A percentile compares a stretch with the other conserved stretches of the same genome.
Conservation (phyloP, 2,888 invertebrate genomes). For the Dryocosmus kuriphilus region DNA sequence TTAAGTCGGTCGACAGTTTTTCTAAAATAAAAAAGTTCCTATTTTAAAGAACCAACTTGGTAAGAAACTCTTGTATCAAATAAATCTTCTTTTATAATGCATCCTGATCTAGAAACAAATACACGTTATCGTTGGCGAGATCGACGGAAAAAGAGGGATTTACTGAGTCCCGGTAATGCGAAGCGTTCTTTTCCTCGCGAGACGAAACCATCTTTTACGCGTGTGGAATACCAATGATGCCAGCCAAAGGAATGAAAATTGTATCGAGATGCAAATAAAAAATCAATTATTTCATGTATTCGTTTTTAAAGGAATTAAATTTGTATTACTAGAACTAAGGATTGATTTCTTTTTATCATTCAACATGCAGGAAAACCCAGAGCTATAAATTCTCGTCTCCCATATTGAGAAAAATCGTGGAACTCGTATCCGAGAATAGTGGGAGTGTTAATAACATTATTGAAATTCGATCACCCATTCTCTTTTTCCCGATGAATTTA, state of each 20-base stretch:
- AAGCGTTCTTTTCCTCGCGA: constrained; percentile 48
- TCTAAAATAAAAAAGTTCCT: constrained; percentile 29
- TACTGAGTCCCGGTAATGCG: constrained; percentile 45
- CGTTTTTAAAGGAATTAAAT: background rate
- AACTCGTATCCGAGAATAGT: constrained; percentile 25
- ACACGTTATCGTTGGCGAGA: constrained; percentile 31
- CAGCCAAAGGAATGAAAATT: constrained; percentile 45
- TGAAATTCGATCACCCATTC: constrained; percentile 40
- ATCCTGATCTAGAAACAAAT: constrained; percentile 34
- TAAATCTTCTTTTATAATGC: constrained; percentile 22
- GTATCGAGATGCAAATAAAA: constrained; percentile 20
- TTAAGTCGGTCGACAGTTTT: constrained; percentile 37
- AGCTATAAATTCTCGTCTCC: constrained; percentile 20
- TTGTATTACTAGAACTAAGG: background rate
- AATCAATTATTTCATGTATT: background rate
- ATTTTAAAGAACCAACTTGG: background rate
- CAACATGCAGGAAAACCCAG: background rate
- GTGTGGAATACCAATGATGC: constrained; percentile 57
- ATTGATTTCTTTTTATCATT: background rate
- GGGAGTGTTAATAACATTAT: constrained; percentile 31
- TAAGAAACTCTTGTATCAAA: background rate
- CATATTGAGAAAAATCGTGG: constrained; percentile 19
- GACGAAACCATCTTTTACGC: constrained; percentile 59
- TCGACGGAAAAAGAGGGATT: constrained; percentile 38
- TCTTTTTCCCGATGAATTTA: constrained; percentile 36